Evolutionary conservation across 2,888 invertebrate genomes (phyloP).

Genomic region (Microctonus brassicae): DNA sequence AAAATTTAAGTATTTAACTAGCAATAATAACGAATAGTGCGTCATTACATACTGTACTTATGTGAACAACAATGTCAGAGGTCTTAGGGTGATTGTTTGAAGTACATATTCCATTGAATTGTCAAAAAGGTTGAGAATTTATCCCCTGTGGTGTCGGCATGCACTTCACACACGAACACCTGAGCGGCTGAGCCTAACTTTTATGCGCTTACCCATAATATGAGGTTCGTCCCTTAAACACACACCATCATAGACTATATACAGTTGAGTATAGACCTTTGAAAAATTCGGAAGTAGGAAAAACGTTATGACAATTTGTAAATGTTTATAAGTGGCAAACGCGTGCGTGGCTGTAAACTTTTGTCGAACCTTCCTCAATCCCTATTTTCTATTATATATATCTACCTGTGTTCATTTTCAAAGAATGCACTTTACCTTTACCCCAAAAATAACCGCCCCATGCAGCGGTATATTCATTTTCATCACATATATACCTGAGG

Average conservation of each 20-base stretch:
- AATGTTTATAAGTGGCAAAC: neutral
- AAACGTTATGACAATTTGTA: neutral
- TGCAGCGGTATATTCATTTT: neutral
- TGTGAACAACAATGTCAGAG: neutral
- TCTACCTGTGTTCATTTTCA: neutral
- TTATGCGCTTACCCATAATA: neutral
- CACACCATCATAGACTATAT: neutral
- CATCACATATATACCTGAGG: constrained; percentile 14
- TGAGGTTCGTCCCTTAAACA: neutral
- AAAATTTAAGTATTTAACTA: neutral
- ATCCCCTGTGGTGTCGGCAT: constrained; percentile 11
- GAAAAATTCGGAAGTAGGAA: neutral
- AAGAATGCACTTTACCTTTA: neutral
- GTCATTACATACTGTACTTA: neutral
- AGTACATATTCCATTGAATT: neutral
- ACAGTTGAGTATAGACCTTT: too few relatives aligned
- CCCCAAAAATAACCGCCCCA: neutral
- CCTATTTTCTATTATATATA: neutral
- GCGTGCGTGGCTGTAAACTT: neutral
- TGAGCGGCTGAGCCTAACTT: neutral
- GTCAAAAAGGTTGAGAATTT: neutral
- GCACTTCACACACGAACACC: constrained; percentile 11
- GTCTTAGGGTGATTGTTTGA: neutral
- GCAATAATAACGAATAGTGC: neutral
- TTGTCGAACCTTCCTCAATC: neutral